Conservation (phyloP, 1,140 invertebrate genomes). For the Cotesia glomerata region DNA sequence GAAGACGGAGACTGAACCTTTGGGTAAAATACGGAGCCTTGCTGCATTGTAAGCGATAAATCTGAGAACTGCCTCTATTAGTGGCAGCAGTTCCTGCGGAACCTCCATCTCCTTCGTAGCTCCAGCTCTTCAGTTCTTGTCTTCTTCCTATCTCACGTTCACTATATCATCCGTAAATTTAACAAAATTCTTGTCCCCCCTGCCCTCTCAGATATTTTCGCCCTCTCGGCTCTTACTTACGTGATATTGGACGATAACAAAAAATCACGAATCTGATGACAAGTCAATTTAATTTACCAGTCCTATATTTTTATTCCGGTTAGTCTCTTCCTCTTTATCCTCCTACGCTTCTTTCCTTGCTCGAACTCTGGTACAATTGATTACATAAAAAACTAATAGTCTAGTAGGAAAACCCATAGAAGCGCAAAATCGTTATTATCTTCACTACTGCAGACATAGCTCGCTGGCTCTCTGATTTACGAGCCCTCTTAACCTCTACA, state of each 20-base stretch:
- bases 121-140: neutral
- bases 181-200: neutral
- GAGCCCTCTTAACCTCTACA: slow-evolving; percentile 46
- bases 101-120: slow-evolving; percentile 11
- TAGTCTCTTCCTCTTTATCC: too few species aligned
- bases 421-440: slow-evolving; percentile 59
- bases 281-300: slow-evolving; percentile 6
- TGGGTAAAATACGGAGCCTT: slow-evolving; percentile 18
- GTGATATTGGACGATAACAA: neutral
- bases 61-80: slow-evolving; percentile 39
- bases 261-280: slow-evolving; percentile 4
- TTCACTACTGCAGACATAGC: slow-evolving; percentile 45
- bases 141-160: neutral
- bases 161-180: neutral
- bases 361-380: slow-evolving; percentile 20
- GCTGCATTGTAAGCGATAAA: slow-evolving; percentile 42
- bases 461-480: slow-evolving; percentile 54
- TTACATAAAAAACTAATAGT: slow-evolving; percentile 1
- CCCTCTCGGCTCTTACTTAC: too few species aligned
- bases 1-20: neutral
- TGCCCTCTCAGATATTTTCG: too few species aligned
- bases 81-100: slow-evolving; percentile 21
- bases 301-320: neutral
- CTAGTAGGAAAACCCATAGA: slow-evolving; percentile 39
- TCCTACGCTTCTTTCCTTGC: slow-evolving; percentile 19